Evolutionary conservation across 2,888 invertebrate genomes (phyloP).

Genomic region (Saturnia pavonia): DNA sequence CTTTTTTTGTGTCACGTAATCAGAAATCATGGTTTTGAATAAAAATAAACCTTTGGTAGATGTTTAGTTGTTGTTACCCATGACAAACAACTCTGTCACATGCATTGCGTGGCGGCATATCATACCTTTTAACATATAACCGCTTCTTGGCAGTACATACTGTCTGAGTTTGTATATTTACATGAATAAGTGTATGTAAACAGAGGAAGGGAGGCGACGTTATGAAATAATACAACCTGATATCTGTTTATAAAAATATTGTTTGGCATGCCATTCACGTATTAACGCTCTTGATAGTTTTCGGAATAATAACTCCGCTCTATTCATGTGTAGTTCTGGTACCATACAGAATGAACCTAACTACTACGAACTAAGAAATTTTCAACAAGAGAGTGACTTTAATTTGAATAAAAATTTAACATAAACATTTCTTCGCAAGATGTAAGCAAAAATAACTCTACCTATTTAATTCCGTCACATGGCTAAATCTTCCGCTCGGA

Average conservation of each 20-base stretch:
- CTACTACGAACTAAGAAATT: too few relatives aligned
- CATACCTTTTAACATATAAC: not conserved
- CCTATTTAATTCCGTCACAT: too few relatives aligned
- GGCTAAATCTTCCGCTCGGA: too few relatives aligned
- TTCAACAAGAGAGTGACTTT: too few relatives aligned
- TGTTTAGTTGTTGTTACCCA: not conserved
- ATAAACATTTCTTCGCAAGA: too few relatives aligned
- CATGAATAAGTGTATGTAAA: not conserved
- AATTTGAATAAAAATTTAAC: too few relatives aligned
- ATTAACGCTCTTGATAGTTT: too few relatives aligned
- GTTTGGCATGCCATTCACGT: too few relatives aligned
- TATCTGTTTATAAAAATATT: not conserved
- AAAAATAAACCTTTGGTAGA: not conserved
- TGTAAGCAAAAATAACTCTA: too few relatives aligned
- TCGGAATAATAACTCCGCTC: too few relatives aligned
- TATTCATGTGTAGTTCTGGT: too few relatives aligned
- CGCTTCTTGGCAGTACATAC: not conserved
- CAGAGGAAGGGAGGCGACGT: not conserved
- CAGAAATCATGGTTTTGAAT: not conserved
- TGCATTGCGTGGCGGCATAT: conserved; percentile 5
- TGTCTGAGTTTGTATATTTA: conserved; percentile 3
- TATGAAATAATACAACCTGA: not conserved
- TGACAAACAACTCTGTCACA: conserved; percentile 4
- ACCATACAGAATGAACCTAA: too few relatives aligned
- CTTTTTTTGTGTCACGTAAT: not conserved